Evolutionary conservation across 1,140 invertebrate species (phyloP), one percentile per base, ranked within the genome.

Genomic region (Drosophila serrata): DNA sequence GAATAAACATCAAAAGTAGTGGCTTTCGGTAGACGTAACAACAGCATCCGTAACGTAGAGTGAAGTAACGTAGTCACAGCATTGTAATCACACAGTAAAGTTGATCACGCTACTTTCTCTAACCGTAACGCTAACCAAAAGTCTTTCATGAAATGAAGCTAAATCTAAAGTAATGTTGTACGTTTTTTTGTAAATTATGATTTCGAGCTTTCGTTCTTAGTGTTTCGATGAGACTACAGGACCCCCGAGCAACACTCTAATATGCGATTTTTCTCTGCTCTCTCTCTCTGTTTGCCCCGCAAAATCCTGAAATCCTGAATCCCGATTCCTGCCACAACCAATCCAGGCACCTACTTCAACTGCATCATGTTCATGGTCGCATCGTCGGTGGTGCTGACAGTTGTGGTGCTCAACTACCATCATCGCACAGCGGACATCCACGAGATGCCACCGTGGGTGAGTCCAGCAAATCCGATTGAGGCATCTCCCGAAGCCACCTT

Each of bases 301-400:
- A 75, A 56, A 35, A 35, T 4, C n/a, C 45, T 31, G 12, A n/a
- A n/a, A n/a, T n/a, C 19, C 37, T 29, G 43, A 62, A 27, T n/a
- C 53, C 40, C 37, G 33, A 73, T 42, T 33, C 40, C 40, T 48
- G 55, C 27, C 12, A 31, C 40, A 42, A 12, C 15, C 39, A 48
- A 17, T 51, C 46, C 55, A 99, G 98, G 98, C 91, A 99, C 99
- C 79, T 99, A 99, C 94, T 99, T 99, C 95, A 99, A 99, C 93
- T 99, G 98, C 94, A 99, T 99, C 93, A 99, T 99, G 99, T 98
- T 99, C 93, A 99, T 99, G 98, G 98, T 99, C 93, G 98, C 98
- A 42, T 98, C 98, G 69, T 99, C 98, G 73, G 98, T 99, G 88
- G 97, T 99, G 69, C 96, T 99, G 84, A 99, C 99, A 24, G 98